phyloP scores from a whole-genome alignment of 2,797 vertebrate species.

The Sebastes trivittatus region DNA sequence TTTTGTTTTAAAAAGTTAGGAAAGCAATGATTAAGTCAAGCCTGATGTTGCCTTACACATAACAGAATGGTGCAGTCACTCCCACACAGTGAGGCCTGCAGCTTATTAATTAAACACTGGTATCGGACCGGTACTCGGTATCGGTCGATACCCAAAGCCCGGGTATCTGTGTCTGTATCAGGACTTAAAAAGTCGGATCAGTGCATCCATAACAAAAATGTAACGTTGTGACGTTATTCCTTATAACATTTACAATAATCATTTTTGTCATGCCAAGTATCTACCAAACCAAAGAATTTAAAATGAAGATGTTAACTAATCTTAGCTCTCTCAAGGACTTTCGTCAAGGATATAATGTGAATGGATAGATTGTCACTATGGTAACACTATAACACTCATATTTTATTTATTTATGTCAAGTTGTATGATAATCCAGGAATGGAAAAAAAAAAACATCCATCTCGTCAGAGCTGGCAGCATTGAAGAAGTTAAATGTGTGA shows the following conservation, averaged over 20 bases:
- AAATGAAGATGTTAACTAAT: neutral
- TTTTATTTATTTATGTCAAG: neutral
- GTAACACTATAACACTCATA: neutral
- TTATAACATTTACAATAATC: neutral
- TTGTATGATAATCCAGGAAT: neutral
- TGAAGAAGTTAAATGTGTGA: neutral
- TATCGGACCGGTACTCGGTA: too few relatives aligned
- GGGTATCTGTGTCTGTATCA: too few relatives aligned
- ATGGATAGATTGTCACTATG: slow-evolving; percentile 12
- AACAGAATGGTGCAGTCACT: too few relatives aligned
- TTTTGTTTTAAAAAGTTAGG: too few relatives aligned
- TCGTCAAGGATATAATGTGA: neutral
- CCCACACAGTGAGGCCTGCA: too few relatives aligned
- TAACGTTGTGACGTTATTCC: neutral
- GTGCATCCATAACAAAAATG: too few relatives aligned
- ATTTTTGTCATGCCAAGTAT: neutral
- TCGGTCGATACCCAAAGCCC: too few relatives aligned
- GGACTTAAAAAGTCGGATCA: too few relatives aligned
- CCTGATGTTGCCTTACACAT: too few relatives aligned
- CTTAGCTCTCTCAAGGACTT: neutral
- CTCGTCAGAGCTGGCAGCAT: neutral
- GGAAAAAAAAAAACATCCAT: neutral
- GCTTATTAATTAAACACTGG: too few relatives aligned
- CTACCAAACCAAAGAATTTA: neutral
- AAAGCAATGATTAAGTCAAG: too few relatives aligned